A percentile compares a stretch with the other conserved stretches of the same genome.
Conservation (phyloP, 1,140 invertebrate species). For the Panagrolaimus sp. region DNA sequence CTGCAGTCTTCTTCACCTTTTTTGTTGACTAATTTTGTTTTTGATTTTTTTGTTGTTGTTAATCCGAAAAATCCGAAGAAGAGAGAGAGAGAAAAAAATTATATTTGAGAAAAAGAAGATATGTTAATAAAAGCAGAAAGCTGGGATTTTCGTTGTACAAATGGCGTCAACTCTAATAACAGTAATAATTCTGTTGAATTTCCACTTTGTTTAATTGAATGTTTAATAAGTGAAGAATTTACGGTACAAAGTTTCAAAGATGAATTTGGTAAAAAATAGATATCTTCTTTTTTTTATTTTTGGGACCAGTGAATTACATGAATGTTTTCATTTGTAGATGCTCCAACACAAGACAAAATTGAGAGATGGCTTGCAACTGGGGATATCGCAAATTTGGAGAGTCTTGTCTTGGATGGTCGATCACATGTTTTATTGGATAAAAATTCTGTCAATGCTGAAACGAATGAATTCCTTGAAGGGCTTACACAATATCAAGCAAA, state of each 20-base stretch:
- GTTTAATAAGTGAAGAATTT: constrained; percentile 14
- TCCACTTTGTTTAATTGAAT: background rate
- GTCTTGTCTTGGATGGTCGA: constrained; percentile 55
- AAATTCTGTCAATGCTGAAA: constrained; percentile 48
- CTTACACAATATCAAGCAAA: constrained; percentile 67
- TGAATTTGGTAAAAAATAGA: constrained; percentile 60
- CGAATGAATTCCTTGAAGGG: constrained; percentile 52
- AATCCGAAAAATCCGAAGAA: background rate
- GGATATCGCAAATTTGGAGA: constrained; percentile 49
- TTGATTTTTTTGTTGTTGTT: background rate
- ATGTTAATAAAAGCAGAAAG: too few relatives aligned
- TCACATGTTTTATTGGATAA: constrained; percentile 53
- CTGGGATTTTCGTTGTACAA: too few relatives aligned
- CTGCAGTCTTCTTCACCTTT: too few relatives aligned
- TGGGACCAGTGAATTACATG: background rate
- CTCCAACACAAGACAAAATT: constrained; percentile 52
- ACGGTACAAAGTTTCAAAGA: constrained; percentile 3
- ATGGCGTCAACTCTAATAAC: background rate
- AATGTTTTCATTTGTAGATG: constrained; percentile 40
- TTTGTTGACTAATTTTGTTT: background rate
- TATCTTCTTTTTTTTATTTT: constrained; percentile 58
- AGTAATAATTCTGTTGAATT: background rate
- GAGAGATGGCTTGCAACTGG: constrained; percentile 52
- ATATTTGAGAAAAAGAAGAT: too few relatives aligned
- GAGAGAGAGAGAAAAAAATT: background rate